phyloP scores from a whole-genome alignment of 2,113 vertebrate species.

The Paedocypris sp. region DNA sequence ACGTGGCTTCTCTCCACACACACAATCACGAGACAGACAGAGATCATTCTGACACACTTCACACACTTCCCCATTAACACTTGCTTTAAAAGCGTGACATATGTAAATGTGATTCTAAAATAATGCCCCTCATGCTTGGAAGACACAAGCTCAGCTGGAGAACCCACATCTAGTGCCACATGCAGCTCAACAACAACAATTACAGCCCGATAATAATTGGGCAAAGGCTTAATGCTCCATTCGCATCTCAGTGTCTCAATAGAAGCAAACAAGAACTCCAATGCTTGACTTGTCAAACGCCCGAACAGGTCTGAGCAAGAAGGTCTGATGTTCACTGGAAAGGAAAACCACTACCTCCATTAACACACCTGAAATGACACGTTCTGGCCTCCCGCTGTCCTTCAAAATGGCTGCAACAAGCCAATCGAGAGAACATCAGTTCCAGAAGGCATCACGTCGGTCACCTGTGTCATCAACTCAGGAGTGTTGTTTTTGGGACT shows the following conservation, averaged over 20 bases:
- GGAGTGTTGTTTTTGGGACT: too few species aligned
- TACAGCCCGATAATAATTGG: conserved; percentile 34
- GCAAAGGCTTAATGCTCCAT: conserved; percentile 31
- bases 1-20: too few species aligned
- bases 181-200: conserved; percentile 23
- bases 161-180: conserved; percentile 19
- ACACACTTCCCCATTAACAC: too few species aligned
- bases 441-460: too few species aligned
- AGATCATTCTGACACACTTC: too few species aligned
- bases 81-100: conserved; percentile 1
- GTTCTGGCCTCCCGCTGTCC: too few species aligned
- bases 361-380: too few species aligned
- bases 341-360: neutral
- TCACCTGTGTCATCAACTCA: too few species aligned
- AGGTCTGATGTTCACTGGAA: neutral
- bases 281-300: conserved; percentile 15
- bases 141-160: conserved; percentile 10
- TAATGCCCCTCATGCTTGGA: conserved; percentile 11
- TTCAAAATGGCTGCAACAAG: too few species aligned
- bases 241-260: conserved; percentile 23
- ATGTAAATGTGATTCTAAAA: conserved; percentile 6
- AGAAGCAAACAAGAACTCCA: conserved; percentile 21
- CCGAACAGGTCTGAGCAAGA: neutral
- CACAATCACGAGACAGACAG: too few species aligned
- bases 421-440: too few species aligned